These are phyloP conservation scores for Cheumatopsyche charites DNA, from an alignment of 1,140 invertebrate genomes.

Conservation along the genomic window DNA sequence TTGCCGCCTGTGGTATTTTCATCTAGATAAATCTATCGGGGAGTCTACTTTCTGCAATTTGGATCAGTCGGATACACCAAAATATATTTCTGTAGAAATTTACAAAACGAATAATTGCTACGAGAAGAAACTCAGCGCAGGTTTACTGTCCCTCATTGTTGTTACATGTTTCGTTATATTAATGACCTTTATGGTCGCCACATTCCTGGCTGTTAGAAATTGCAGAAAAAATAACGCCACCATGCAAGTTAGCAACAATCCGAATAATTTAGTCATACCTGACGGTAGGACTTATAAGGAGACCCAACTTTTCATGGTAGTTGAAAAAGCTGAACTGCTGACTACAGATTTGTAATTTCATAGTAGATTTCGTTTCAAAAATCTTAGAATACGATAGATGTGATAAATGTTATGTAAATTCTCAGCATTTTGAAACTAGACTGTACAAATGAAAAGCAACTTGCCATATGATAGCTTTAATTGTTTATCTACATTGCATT, in stretches of 20 bases:
- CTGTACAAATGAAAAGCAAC: no score
- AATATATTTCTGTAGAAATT: neutral
- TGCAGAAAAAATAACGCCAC: slow-evolving; percentile 55
- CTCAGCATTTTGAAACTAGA: no score
- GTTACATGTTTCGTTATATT: slow-evolving; percentile 49
- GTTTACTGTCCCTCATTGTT: neutral
- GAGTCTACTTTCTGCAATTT: no score
- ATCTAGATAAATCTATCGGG: neutral
- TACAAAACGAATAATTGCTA: slow-evolving; percentile 10
- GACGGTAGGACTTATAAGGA: slow-evolving; percentile 81
- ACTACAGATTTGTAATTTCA: slow-evolving; percentile 73
- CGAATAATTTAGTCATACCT: slow-evolving; percentile 70
- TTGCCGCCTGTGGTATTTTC: slow-evolving; percentile 53
- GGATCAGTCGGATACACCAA: neutral
- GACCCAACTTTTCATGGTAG: slow-evolving; percentile 82
- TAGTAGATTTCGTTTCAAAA: neutral
- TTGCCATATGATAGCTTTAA: no score
- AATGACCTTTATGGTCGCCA: slow-evolving; percentile 55
- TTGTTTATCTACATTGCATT: no score
- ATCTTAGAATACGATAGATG: no score
- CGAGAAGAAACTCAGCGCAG: slow-evolving; percentile 51
- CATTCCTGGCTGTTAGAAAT: slow-evolving; percentile 54
- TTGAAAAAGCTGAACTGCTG: slow-evolving; percentile 79
- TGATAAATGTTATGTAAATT: no score
- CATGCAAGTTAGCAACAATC: slow-evolving; percentile 52